Evolutionary conservation across 1,140 invertebrate genomes (phyloP).

Genomic region (Hyles euphorbiae): DNA sequence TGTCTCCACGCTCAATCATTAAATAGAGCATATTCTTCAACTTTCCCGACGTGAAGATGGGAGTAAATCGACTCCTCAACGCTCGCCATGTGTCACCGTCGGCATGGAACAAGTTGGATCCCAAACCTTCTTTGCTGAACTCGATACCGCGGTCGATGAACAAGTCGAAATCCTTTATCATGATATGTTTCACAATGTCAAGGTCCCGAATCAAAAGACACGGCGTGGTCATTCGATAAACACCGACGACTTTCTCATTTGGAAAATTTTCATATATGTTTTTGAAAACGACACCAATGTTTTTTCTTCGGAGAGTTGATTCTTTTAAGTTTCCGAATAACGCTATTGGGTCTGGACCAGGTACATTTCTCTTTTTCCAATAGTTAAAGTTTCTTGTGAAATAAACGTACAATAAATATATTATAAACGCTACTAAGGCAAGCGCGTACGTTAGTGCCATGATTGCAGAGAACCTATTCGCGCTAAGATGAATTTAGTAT

Average conservation of each 20-base stretch:
- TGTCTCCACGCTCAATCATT: constrained; percentile 45
- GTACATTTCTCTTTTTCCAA: constrained; percentile 31
- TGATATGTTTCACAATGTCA: constrained; percentile 77
- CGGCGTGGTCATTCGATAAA: constrained; percentile 60
- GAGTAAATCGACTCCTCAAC: constrained; percentile 72
- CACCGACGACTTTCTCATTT: constrained; percentile 45
- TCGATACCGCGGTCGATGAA: constrained; percentile 71
- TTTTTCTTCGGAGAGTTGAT: constrained; percentile 20
- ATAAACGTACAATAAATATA: constrained; percentile 18
- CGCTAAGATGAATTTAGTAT: no score
- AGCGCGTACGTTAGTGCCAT: constrained; percentile 4
- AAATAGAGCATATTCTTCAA: constrained; percentile 75
- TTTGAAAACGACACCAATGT: constrained; percentile 21
- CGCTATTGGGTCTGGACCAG: constrained; percentile 21
- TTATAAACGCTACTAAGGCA: neutral
- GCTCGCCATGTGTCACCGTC: constrained; percentile 75
- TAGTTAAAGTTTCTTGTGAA: constrained; percentile 31
- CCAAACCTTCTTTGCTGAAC: constrained; percentile 72
- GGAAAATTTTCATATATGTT: constrained; percentile 35
- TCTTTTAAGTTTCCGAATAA: constrained; percentile 34
- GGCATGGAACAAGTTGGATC: constrained; percentile 60
- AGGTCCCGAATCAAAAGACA: constrained; percentile 74
- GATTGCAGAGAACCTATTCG: neutral
- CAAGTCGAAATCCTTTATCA: constrained; percentile 77
- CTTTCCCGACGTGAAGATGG: constrained; percentile 77